phyloP scores from a whole-genome alignment of 1,140 invertebrate genomes.

The Trachymyrmex cornetzi region DNA sequence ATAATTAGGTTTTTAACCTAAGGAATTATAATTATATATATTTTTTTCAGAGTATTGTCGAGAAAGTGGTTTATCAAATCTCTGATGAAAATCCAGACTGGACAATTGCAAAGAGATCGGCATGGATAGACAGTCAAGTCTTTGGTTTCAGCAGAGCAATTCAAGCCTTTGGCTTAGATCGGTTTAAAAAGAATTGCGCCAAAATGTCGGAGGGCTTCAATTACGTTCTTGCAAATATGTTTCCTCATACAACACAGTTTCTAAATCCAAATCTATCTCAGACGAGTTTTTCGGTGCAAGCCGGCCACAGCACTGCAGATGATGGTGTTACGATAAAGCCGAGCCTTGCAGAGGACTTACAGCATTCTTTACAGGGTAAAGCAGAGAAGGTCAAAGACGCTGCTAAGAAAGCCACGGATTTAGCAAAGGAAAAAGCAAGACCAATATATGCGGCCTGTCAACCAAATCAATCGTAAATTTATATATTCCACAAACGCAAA shows the following conservation, averaged over 20 bases:
- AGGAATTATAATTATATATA: constrained; percentile 53
- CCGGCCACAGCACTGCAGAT: constrained; percentile 25
- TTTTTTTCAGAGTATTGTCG: constrained; percentile 92
- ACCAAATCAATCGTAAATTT: constrained; percentile 86
- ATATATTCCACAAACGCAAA: neutral
- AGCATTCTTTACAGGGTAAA: constrained; percentile 85
- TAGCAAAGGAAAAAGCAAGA: constrained; percentile 91
- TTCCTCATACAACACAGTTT: constrained; percentile 86
- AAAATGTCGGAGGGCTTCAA: constrained; percentile 95
- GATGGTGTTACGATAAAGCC: constrained; percentile 36
- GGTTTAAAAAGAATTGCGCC: constrained; percentile 94
- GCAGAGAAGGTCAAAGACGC: constrained; percentile 91
- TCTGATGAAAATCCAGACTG: constrained; percentile 90
- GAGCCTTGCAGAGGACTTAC: constrained; percentile 80
- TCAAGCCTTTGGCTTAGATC: constrained; percentile 94
- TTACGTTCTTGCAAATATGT: constrained; percentile 91
- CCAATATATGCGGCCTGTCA: constrained; percentile 88
- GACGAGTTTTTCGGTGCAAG: constrained; percentile 75
- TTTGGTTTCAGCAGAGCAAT: constrained; percentile 95
- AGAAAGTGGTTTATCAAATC: constrained; percentile 94
- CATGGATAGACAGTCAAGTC: constrained; percentile 95
- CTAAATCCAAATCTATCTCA: constrained; percentile 82
- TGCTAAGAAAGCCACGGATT: constrained; percentile 91
- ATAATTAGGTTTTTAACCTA: neutral
- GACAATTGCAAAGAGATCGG: constrained; percentile 92